phyloP scores from a whole-genome alignment of 2,113 vertebrate genomes.

The Triplophysa rosa region DNA sequence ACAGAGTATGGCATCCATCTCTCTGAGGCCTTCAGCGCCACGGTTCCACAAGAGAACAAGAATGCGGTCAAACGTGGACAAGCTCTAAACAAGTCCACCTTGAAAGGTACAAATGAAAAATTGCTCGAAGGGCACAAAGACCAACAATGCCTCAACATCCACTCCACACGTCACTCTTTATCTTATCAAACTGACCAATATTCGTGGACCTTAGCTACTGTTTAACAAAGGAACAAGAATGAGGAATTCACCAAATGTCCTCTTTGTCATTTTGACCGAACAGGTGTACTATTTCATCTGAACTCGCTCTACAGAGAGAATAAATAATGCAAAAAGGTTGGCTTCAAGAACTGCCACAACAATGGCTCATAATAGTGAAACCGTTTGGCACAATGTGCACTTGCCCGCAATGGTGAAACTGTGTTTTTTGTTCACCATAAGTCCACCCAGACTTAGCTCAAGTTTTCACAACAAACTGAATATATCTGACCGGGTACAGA shows the following conservation, averaged over 20 bases:
- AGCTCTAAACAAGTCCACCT: neutral
- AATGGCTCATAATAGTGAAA: conserved; percentile 32
- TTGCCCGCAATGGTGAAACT: neutral
- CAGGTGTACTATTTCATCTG: conserved; percentile 52
- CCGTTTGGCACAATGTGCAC: neutral
- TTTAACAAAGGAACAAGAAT: neutral
- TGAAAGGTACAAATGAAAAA: neutral
- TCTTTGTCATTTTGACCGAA: conserved; percentile 36
- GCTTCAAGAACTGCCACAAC: conserved; percentile 39
- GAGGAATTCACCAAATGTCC: conserved; percentile 13
- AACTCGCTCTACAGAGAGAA: conserved; percentile 52
- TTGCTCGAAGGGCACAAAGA: too few species aligned
- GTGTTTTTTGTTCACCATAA: neutral
- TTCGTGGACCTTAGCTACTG: neutral
- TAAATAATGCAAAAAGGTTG: conserved; percentile 63
- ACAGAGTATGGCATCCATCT: neutral
- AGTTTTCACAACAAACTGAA: conserved; percentile 21
- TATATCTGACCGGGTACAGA: neutral
- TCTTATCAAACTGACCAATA: neutral
- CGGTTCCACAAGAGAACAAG: neutral
- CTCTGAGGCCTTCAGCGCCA: neutral
- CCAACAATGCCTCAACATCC: neutral
- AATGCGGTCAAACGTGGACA: neutral
- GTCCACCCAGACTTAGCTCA: neutral
- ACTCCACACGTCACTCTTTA: neutral